Evolutionary conservation across 2,888 invertebrate genomes (phyloP), one percentile per base, ranked within the genome.

Genomic region (Platypus cylindrus): DNA sequence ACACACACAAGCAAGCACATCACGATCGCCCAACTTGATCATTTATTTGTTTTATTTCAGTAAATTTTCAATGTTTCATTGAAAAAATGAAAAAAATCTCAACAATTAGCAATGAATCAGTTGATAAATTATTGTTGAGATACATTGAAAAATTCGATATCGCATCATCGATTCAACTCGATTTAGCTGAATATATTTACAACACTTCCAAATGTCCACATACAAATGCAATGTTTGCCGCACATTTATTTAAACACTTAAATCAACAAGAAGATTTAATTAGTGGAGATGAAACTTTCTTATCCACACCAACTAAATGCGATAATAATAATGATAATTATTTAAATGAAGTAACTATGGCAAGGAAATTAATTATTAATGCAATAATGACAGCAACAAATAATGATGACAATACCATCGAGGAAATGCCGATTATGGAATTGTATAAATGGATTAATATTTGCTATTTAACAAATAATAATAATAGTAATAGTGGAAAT

Each of bases 381-480:
- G 41, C 38, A 18, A 17, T 41, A 20, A 17, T 37, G 8, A 15
- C 30, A 5, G 28, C 37, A 12, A 34, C 27, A 5, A 13, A 25
- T 7, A 32, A 34, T n/a, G 39, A 39, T 28, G 13, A 26, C 12
- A n/a, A n/a, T n/a, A n/a, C n/a, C n/a, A n/a, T n/a, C n/a, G n/a
- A n/a, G n/a, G 17, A 31, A 17, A 12, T 17, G 15, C 25, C 41
- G n/a, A 45, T 50, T 34, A 11, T 48, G 13, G 50, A 51, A 32
- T 43, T 48, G 8, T 32, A 41, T 16, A 40, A 38, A 15, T 53
- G 50, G 51, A 39, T 50, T 13, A 34, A 47, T 37, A 40, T 30
- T 26, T 40, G 45, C 15, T 51, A 41, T 34, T 50, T 44, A 30
- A 32, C 50, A 8, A 37, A 23, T 9, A 29, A 22, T 13, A n/a